Conservation (phyloP, 2,113 vertebrate species). For the Nipponia nippon region DNA sequence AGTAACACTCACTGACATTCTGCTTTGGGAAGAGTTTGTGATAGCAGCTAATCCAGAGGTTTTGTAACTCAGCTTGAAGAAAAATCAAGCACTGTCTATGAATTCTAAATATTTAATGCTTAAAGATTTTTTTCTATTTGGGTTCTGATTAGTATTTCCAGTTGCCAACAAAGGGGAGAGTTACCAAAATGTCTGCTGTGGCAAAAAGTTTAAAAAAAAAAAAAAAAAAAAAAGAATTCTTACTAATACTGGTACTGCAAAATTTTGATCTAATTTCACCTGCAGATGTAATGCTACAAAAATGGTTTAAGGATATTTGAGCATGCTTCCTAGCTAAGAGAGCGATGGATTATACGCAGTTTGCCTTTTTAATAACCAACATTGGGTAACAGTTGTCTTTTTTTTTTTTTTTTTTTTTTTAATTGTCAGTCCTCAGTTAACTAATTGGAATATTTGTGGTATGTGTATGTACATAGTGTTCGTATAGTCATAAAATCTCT, state of each 20-base stretch:
- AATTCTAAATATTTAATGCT: not conserved
- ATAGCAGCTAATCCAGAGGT: not conserved
- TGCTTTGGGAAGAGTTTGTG: not conserved
- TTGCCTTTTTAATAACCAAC: not conserved
- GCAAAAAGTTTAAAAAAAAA: not conserved
- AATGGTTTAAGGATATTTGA: not conserved
- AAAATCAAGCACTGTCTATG: not conserved
- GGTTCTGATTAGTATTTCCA: not conserved
- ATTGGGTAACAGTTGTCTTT: not conserved
- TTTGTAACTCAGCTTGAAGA: not conserved
- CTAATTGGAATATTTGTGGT: not conserved
- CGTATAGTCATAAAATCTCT: not conserved
- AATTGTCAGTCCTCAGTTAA: not conserved
- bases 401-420: not conserved
- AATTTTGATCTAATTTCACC: not conserved
- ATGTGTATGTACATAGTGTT: not conserved
- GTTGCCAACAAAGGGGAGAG: fast-evolving
- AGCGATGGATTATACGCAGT: not conserved
- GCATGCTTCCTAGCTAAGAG: not conserved
- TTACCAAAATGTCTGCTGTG: not conserved
- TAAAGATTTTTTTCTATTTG: not conserved
- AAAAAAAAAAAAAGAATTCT: not conserved
- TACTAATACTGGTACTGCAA: not conserved
- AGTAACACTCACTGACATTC: not conserved
- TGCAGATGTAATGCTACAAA: not conserved